Conservation (phyloP, 1,140 invertebrate species). For the Glossosoma conforme region DNA sequence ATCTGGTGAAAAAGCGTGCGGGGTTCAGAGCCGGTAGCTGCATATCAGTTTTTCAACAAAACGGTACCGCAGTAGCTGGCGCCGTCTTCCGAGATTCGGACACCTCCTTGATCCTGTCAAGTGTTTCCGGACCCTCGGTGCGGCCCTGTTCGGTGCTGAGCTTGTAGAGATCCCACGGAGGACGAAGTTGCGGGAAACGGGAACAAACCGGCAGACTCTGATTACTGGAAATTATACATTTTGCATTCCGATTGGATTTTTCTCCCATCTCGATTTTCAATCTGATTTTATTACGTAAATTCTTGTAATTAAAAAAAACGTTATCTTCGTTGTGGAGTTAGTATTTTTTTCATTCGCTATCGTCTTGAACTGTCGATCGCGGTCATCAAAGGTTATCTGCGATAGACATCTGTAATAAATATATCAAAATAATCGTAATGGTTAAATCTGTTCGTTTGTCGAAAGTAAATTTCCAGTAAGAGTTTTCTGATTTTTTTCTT, state of each 20-base stretch:
- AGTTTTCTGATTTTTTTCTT: background rate
- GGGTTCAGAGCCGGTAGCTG: conserved; percentile 21
- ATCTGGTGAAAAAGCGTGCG: too few relatives aligned
- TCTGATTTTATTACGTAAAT: too few relatives aligned
- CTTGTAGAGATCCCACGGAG: background rate
- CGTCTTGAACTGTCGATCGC: background rate
- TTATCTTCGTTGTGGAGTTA: too few relatives aligned
- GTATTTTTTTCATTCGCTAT: background rate
- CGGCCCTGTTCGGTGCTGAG: conserved; percentile 4
- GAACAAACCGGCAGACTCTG: too few relatives aligned
- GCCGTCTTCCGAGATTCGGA: background rate
- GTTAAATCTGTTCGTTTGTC: too few relatives aligned
- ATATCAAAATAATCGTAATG: too few relatives aligned
- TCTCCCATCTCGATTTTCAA: too few relatives aligned
- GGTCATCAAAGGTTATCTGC: background rate
- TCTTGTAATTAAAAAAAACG: too few relatives aligned
- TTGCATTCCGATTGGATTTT: too few relatives aligned
- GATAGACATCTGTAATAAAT: too few relatives aligned
- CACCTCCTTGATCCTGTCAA: background rate
- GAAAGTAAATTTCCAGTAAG: conserved; percentile 2
- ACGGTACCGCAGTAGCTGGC: conserved; percentile 19
- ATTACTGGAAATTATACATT: too few relatives aligned
- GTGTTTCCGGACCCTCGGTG: background rate
- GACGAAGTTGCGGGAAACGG: too few relatives aligned
- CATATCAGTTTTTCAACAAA: conserved; percentile 31